Evolutionary conservation across 2,113 vertebrate species (phyloP).

Genomic region (Oxyura jamaicensis): DNA sequence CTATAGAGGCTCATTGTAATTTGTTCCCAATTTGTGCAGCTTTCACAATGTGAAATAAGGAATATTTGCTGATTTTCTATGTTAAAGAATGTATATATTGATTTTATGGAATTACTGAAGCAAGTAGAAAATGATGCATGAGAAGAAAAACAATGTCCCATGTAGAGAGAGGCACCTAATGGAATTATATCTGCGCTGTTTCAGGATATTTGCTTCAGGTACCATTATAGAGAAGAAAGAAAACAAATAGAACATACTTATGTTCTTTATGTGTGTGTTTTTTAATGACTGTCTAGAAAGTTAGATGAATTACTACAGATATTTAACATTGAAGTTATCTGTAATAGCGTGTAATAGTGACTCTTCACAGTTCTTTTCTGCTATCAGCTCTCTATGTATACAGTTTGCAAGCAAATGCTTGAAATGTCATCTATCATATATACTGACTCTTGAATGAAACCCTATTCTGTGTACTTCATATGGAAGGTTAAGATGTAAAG

Average conservation of each 20-base stretch:
- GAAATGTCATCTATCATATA: not conserved
- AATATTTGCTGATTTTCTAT: not conserved
- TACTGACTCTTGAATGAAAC: not conserved
- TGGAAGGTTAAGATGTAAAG: not conserved
- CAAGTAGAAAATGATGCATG: not conserved
- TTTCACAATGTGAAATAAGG: not conserved
- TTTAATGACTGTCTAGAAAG: not conserved
- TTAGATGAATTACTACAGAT: not conserved
- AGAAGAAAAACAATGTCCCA: not conserved
- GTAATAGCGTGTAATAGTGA: not conserved
- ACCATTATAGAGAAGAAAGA: not conserved
- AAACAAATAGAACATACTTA: not conserved
- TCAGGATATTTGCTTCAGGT: not conserved
- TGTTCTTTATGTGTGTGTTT: rapidly evolving
- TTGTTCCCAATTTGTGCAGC: not conserved
- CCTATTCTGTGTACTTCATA: not conserved
- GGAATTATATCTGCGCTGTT: not conserved
- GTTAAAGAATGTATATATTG: not conserved
- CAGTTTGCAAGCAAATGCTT: not conserved
- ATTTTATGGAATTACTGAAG: not conserved
- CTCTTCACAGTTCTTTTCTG: not conserved
- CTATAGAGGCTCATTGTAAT: not conserved
- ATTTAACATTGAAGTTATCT: not conserved
- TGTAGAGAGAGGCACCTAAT: not conserved
- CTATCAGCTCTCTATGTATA: not conserved